Percentiles rank a stretch among this genome's conserved stretches.
These are phyloP conservation scores for Ia io DNA, from an alignment of 2,113 vertebrate species.

Conservation along the genomic window DNA sequence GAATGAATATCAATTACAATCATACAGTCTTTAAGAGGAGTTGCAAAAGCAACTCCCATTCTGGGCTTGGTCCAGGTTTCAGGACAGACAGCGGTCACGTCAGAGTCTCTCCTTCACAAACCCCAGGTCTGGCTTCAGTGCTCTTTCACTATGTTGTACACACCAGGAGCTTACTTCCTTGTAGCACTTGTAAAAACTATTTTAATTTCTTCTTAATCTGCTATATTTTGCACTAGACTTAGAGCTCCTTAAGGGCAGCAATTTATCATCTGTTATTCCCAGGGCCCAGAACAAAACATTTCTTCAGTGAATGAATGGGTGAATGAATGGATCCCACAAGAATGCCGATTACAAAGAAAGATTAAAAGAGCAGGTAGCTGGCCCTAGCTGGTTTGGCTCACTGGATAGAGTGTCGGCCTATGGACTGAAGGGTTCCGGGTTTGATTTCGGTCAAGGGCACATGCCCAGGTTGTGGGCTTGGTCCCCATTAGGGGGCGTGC, in stretches of 20 bases:
- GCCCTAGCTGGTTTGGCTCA: too few species aligned
- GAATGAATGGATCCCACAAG: not conserved
- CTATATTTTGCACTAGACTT: not conserved
- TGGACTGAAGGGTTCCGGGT: too few species aligned
- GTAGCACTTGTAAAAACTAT: not conserved
- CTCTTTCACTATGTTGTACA: not conserved
- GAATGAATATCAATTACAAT: too few species aligned
- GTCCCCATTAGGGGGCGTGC: too few species aligned
- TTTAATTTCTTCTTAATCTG: not conserved
- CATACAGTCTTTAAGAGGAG: not conserved
- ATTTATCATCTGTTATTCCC: not conserved
- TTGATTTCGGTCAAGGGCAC: too few species aligned
- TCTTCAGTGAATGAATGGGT: not conserved
- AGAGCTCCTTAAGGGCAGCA: not conserved
- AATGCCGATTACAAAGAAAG: conserved; percentile 14
- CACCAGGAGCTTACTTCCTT: not conserved
- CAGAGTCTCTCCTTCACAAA: not conserved
- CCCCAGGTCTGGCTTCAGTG: not conserved
- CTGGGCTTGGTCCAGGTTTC: not conserved
- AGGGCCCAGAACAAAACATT: not conserved
- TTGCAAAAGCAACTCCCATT: not conserved
- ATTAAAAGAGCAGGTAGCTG: not conserved
- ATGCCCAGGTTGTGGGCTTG: too few species aligned
- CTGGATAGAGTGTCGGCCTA: too few species aligned
- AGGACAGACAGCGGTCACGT: not conserved